Evolutionary conservation across 2,888 invertebrate species (phyloP), one percentile per base, ranked within the genome.

Genomic region (Lordiphosa fenestrarum): DNA sequence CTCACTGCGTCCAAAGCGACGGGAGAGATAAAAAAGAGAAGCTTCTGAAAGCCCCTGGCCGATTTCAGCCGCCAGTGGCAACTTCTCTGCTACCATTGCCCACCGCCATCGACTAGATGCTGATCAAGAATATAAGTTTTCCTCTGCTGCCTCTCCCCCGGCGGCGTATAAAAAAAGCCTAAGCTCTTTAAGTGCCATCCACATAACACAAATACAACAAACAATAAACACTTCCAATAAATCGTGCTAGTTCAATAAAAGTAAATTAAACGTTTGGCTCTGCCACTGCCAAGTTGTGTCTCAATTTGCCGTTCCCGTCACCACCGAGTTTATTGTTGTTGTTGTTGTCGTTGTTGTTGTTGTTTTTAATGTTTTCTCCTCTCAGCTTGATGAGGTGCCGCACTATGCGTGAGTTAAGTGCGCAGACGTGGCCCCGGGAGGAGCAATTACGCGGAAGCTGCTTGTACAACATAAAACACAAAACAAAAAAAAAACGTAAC

Each of bases 171-270:
- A 19, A 19, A 19, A 19, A 1, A 23, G 6, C 1, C 6, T 6
- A 23, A 6, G 1, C 23, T 23, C 23, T 6, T 5, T 6, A 23
- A 25, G 25, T 25, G 25, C 25, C 6, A 25, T 25, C 7, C 3
- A 1, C 25, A 25, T 5, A 7, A 4, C 23, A 25, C 6, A 25
- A 6, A 25, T 25, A 25, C 6, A 9, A 59, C 70, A 66, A 76
- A 61, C 72, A 56, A 66, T 53, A 65, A 72, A 56, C 66, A 63
- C 72, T 77, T 74, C 61, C 74, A 64, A 77, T 77, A 80, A 80
- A 80, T 80, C 80, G 77, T 78, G 80, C 66, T 58, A 58, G 50
- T 57, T 73, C 74, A 71, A 78, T 78, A 78, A 78, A 80, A 74
- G 61, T 73, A 77, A 78, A 80, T 78, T 72, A 74, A 77, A 80